Base-by-base conservation (phyloP, 2,113 vertebrate species). In the Myiopsitta monachus region DNA sequence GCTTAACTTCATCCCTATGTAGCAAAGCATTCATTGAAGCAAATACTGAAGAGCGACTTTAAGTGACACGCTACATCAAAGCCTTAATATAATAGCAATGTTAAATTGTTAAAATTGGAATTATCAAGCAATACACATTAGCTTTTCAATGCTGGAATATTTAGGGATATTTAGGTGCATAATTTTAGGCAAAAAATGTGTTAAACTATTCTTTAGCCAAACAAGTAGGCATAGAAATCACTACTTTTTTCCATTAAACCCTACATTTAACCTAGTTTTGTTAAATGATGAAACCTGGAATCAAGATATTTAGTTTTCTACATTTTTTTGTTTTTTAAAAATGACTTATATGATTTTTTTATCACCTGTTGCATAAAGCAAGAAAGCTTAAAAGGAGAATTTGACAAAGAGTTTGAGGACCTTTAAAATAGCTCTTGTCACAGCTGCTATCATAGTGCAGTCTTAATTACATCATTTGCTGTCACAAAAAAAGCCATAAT, bases 381-480 rank as follows among this genome's bases (percentile, higher is more conserved):
- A 92, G 74, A 80, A 88, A 78, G 51, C 31, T 83, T 72, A 67
- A 85, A 63, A 77, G 10, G 7, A 84, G 26, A 92, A 88, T 62
- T 70, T 89, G 30, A 77, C 43, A 63, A 73, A 67, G 69, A 81
- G 36, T 79, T 62, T 30, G 26, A 87, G 69, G 23, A 69, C 31
- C n/a, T 76, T 76, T 75, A 91, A 86, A 92, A 87, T 78, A 66
- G 61, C 51, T 76, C 15, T 87, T 44, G 10, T 64, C 43, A 77
- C 43, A 89, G 18, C 30, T 72, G 67, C 55, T 94, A 49, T 57
- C 69, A 72, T 18, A 89, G 38, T 44, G 27, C 33, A 51, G 77
- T 74, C 59, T 80, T 90, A 93, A 86, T 85, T 83, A 63, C 68
- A 61, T 46, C n/a, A 94, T 88, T 88, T 76, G n/a, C 36, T 80